A percentile compares a stretch with the other conserved stretches of the same genome.
Conservation (phyloP, 2,888 invertebrate genomes). For the Tachystola acroxantha region DNA sequence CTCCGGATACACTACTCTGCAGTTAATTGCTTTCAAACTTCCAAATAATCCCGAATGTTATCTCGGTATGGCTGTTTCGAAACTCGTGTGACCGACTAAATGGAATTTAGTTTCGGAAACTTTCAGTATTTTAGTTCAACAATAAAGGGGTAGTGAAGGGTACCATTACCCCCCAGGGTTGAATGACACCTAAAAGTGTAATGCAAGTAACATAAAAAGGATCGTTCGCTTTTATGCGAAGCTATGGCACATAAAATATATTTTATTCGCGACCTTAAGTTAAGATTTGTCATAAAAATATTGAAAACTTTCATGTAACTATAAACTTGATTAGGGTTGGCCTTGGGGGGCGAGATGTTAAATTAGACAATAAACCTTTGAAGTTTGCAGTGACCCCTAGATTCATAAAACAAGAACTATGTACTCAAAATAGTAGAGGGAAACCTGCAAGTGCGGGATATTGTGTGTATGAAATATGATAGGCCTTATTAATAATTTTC, state of each 20-base stretch:
- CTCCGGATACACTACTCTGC: slow-evolving; percentile 15
- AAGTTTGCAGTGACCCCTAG: no score
- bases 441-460: no score
- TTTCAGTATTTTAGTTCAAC: slow-evolving; percentile 7
- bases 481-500: no score
- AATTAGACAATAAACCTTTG: no score
- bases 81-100: not conserved
- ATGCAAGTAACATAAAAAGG: slow-evolving; percentile 43
- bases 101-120: not conserved
- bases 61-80: slow-evolving; percentile 1
- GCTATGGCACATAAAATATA: slow-evolving; percentile 5
- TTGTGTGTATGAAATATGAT: no score
- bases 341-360: no score
- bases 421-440: no score
- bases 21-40: slow-evolving; percentile 5
- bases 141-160: slow-evolving; percentile 28
- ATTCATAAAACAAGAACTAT: no score
- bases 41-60: slow-evolving; percentile 3
- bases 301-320: no score
- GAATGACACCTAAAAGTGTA: slow-evolving; percentile 39
- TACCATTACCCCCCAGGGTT: slow-evolving; percentile 26
- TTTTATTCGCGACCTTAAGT: slow-evolving; percentile 6
- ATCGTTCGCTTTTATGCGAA: slow-evolving; percentile 41
- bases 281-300: no score
- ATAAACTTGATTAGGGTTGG: no score